Percentiles rank a stretch among this genome's conserved stretches.
Evolutionary conservation across 2,113 vertebrate genomes (phyloP).

Genomic region (Gymnogyps californianus): DNA sequence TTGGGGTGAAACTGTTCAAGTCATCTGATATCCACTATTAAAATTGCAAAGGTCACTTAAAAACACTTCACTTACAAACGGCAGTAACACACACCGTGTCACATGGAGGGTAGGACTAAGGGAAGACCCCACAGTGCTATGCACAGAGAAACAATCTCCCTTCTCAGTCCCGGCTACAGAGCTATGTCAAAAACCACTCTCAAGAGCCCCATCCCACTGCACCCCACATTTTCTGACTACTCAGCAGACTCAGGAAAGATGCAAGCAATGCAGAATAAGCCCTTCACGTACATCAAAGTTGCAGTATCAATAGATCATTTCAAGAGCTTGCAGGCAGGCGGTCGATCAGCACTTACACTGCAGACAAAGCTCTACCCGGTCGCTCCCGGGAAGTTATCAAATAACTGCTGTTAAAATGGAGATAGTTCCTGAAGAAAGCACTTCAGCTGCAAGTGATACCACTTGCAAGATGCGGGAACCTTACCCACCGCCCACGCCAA

Average conservation of each 20-base stretch:
- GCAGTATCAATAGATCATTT: not conserved
- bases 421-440: not conserved
- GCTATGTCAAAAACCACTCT: not conserved
- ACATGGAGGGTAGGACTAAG: accelerated
- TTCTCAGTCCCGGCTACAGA: not conserved
- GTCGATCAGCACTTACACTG: not conserved
- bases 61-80: not conserved
- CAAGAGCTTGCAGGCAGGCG: not conserved
- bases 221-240: not conserved
- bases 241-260: not conserved
- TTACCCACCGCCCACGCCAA: not conserved
- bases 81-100: not conserved
- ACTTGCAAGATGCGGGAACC: not conserved
- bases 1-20: not conserved
- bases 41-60: not conserved
- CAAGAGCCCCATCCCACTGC: not conserved
- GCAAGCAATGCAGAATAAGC: not conserved
- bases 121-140: not conserved
- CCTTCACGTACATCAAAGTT: not conserved
- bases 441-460: not conserved
- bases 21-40: not conserved
- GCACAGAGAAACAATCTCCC: not conserved
- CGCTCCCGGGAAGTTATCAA: not conserved
- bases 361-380: not conserved
- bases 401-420: not conserved